phyloP scores from a whole-genome alignment of 2,113 vertebrate genomes.

The Potamarius usumacintae region DNA sequence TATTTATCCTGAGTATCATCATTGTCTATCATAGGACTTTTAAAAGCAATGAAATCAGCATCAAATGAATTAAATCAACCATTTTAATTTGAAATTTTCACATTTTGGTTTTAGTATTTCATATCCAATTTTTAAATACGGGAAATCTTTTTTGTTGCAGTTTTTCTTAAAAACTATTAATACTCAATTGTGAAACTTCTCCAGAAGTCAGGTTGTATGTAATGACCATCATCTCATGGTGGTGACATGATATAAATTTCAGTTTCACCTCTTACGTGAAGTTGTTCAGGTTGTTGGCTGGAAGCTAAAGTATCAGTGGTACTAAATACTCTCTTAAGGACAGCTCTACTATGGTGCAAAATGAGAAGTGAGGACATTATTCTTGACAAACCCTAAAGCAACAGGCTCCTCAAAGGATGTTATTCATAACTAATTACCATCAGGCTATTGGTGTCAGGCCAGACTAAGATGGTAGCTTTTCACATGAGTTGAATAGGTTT shows the following conservation, averaged over 20 bases:
- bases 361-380: slow-evolving; percentile 40
- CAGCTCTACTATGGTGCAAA: slow-evolving; percentile 17
- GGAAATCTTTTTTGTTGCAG: neutral
- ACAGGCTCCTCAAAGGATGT: slow-evolving; percentile 77
- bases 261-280: neutral
- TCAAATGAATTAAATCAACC: neutral
- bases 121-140: neutral
- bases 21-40: neutral
- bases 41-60: neutral
- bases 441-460: slow-evolving; percentile 71
- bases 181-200: neutral
- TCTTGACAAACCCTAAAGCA: slow-evolving; percentile 50
- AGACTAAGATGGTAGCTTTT: slow-evolving; percentile 66
- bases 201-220: neutral
- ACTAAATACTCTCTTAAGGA: slow-evolving; percentile 33
- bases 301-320: slow-evolving; percentile 11
- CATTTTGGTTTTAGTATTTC: neutral
- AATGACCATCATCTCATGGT: neutral
- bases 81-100: neutral
- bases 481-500: slow-evolving; percentile 77
- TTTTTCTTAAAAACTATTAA: neutral
- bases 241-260: slow-evolving; percentile 18
- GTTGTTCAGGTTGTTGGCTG: neutral
- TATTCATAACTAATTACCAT: slow-evolving; percentile 86
- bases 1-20: neutral